Evolutionary conservation across 2,113 vertebrate genomes (phyloP).

Genomic region (Mionectes macconnelli): DNA sequence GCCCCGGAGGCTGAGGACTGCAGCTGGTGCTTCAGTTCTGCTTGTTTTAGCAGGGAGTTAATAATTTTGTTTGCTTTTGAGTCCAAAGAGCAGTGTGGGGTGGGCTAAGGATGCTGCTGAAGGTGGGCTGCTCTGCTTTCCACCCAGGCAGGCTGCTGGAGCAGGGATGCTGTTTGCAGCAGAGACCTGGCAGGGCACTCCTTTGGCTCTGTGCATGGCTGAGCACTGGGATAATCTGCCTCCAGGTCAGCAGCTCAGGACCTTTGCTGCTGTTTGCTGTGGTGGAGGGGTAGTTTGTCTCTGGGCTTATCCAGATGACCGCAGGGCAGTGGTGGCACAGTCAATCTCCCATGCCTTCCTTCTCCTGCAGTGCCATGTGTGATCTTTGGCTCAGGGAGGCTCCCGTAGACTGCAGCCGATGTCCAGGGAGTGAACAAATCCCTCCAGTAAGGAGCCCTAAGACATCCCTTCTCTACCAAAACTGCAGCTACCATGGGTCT

Average conservation of each 20-base stretch:
- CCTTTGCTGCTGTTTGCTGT: not conserved
- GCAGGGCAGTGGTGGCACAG: not conserved
- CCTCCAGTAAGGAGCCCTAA: not conserved
- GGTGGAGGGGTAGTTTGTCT: not conserved
- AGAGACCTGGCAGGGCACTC: not conserved
- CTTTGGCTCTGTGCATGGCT: not conserved
- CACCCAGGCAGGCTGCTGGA: not conserved
- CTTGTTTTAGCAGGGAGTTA: not conserved
- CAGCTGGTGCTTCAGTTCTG: slow-evolving; percentile 27
- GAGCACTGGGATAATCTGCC: not conserved
- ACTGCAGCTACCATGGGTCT: not conserved
- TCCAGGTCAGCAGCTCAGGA: not conserved
- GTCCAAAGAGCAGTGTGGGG: not conserved
- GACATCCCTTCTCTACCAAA: not conserved
- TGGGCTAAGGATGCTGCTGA: not conserved
- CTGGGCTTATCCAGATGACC: not conserved
- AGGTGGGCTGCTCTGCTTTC: not conserved
- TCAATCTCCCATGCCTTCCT: not conserved
- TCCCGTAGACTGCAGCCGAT: not conserved
- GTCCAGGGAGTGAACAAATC: not conserved
- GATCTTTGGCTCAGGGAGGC: not conserved
- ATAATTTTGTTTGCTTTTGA: slow-evolving; percentile 11
- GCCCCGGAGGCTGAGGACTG: slow-evolving; percentile 18
- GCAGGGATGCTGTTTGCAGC: not conserved
- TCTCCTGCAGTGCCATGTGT: not conserved